phyloP scores from a whole-genome alignment of 2,888 invertebrate genomes.

The Ennomos erosarius region DNA sequence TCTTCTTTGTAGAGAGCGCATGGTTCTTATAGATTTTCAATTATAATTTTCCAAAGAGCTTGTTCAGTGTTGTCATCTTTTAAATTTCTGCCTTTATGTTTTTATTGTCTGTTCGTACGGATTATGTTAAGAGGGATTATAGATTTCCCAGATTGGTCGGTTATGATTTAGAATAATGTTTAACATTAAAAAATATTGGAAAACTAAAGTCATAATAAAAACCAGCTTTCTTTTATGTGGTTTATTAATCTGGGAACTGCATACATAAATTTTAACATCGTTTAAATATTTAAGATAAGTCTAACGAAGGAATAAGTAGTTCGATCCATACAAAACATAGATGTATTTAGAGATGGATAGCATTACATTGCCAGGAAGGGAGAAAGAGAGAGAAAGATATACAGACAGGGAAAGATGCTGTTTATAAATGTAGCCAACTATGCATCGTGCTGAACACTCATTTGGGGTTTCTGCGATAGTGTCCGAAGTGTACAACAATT shows the following conservation, averaged over 20 bases:
- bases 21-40: constrained; percentile 14
- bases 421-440: too few species aligned
- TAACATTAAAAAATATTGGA: constrained; percentile 19
- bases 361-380: too few species aligned
- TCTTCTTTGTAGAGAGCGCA: not conserved
- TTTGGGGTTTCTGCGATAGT: too few species aligned
- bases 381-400: too few species aligned
- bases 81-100: constrained; percentile 8
- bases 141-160: constrained; percentile 6
- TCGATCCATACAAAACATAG: too few species aligned
- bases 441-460: too few species aligned
- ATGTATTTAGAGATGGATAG: too few species aligned
- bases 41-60: constrained; percentile 26
- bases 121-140: constrained; percentile 25
- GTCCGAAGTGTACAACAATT: too few species aligned
- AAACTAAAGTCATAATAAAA: constrained; percentile 17
- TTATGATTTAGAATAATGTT: constrained; percentile 22
- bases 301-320: too few species aligned
- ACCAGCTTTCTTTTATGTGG: constrained; percentile 9
- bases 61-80: constrained; percentile 19
- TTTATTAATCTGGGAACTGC: constrained; percentile 21
- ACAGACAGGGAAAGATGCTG: too few species aligned
- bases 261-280: not conserved
- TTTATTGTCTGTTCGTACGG: constrained; percentile 20
- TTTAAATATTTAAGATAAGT: too few species aligned